Conservation (phyloP, 2,888 invertebrate species). For the Tipula helvola region DNA sequence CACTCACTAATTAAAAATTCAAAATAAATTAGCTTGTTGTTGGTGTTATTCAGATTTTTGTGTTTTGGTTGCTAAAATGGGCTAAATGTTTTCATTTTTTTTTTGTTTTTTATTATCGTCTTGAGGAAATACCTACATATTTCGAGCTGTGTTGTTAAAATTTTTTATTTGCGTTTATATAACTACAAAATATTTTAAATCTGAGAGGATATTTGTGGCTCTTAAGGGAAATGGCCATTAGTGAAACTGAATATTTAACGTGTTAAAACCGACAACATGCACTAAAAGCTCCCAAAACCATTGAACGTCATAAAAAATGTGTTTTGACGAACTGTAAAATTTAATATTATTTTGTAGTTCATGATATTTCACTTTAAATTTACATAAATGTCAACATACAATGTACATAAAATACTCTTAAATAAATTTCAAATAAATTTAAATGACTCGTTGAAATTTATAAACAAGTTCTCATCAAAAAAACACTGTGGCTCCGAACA, state of each 20-base stretch:
- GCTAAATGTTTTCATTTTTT: neutral
- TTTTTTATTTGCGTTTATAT: neutral
- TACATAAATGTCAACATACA: too few species aligned
- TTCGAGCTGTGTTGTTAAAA: neutral
- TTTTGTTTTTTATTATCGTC: neutral
- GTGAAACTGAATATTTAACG: neutral
- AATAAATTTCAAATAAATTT: neutral
- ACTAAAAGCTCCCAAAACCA: too few species aligned
- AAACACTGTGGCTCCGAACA: neutral
- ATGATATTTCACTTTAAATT: neutral
- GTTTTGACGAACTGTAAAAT: neutral
- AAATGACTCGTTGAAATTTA: neutral
- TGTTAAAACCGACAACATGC: too few species aligned
- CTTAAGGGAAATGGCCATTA: neutral
- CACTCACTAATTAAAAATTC: neutral
- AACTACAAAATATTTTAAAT: neutral
- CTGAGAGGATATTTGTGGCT: neutral
- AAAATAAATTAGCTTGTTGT: neutral
- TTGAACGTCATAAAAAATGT: neutral
- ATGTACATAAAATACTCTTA: neutral
- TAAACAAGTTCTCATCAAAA: neutral
- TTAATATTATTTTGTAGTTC: neutral
- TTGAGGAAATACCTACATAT: neutral
- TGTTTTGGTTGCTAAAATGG: neutral
- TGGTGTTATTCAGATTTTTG: neutral